Percentiles rank a stretch among this genome's conserved stretches.
Evolutionary conservation across 2,888 invertebrate species (phyloP).

Genomic region (Tenthredo notha): DNA sequence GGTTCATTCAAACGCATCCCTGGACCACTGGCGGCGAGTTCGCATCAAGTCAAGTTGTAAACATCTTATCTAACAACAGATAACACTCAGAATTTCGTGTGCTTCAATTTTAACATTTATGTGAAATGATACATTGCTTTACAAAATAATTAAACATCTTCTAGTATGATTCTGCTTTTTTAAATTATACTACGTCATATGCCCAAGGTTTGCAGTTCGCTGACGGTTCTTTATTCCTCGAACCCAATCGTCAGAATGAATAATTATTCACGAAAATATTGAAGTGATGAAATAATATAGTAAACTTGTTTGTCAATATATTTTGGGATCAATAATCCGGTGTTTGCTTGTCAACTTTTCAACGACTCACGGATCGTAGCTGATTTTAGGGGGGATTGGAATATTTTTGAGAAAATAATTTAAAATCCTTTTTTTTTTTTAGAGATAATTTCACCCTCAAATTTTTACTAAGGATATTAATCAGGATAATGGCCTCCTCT

Average conservation of each 20-base stretch:
- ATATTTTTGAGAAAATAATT: background rate
- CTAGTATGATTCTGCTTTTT: background rate
- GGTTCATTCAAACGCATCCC: slow-evolving; percentile 36
- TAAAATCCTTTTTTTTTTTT: background rate
- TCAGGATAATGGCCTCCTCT: background rate
- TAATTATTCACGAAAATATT: background rate
- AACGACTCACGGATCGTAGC: background rate
- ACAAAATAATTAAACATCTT: background rate
- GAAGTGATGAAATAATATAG: background rate
- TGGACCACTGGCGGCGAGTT: slow-evolving; percentile 53
- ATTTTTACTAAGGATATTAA: background rate
- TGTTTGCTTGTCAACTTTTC: background rate
- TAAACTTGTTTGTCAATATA: background rate
- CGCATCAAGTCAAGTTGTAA: slow-evolving; percentile 48
- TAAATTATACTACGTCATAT: background rate
- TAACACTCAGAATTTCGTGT: slow-evolving; percentile 25
- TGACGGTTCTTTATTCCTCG: background rate
- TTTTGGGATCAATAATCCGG: background rate
- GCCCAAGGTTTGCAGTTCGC: background rate
- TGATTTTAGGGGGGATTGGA: background rate
- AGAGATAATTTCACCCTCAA: background rate
- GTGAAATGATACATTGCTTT: background rate
- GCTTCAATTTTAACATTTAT: slow-evolving; percentile 23
- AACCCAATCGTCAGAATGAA: background rate
- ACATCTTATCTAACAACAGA: slow-evolving; percentile 38